Percentiles rank a stretch among this genome's conserved stretches.
Evolutionary conservation across 1,140 invertebrate genomes (phyloP).

Genomic region (Hesperophylax magnus): DNA sequence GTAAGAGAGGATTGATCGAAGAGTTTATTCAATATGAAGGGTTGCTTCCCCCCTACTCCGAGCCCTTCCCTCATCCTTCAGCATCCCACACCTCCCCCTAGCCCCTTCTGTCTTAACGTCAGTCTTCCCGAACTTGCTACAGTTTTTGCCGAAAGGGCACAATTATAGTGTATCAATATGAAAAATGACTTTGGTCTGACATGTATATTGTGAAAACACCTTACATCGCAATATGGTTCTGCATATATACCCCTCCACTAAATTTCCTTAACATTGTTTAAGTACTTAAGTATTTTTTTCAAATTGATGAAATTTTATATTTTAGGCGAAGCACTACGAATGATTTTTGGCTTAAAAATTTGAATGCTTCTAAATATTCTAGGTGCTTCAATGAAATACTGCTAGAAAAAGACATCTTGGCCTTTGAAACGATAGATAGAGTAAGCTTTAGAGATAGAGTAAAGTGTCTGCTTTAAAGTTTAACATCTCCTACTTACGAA

Average conservation of each 20-base stretch:
- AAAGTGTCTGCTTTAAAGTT: no score
- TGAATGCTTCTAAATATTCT: no score
- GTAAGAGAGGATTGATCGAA: slow-evolving; percentile 40
- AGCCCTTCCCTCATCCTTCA: neutral
- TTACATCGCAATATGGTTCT: neutral
- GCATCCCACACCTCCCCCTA: neutral
- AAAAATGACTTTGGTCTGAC: slow-evolving; percentile 35
- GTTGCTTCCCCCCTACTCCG: slow-evolving; percentile 11
- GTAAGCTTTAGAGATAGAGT: no score
- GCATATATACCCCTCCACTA: neutral
- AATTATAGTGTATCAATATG: slow-evolving; percentile 38
- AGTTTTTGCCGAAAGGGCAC: slow-evolving; percentile 5
- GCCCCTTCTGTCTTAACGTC: neutral
- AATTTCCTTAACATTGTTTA: neutral
- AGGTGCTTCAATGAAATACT: no score
- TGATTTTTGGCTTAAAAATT: no score
- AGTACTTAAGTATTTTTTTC: no score
- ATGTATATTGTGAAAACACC: slow-evolving; percentile 29
- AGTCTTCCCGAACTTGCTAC: slow-evolving; percentile 4
- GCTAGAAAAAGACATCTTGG: no score
- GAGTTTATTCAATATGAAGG: slow-evolving; percentile 45
- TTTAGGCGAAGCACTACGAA: no score
- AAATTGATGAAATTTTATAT: no score
- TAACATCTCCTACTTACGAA: no score
- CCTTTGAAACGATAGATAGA: no score